Base-by-base conservation (phyloP, 2,888 invertebrate genomes). In the Lampropteryx suffumata region DNA sequence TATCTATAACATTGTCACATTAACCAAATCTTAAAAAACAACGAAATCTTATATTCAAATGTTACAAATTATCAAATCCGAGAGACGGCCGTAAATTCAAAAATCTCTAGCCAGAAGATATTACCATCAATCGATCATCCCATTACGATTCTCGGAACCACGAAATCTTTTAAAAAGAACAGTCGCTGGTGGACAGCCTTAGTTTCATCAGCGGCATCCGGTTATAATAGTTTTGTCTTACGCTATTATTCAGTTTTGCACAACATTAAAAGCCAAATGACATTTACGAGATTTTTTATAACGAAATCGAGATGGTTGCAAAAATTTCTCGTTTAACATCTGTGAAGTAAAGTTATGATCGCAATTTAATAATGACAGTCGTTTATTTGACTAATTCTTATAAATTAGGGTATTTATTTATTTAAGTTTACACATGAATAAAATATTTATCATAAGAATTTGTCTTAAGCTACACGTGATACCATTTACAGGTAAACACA, bases 201-300 rank as follows among this genome's bases (percentile, higher is more conserved):
- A 11, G 12, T 49, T 49, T 46, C 54, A 32, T 49, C 47, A 40
- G 33, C 17, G 14, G 35, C 46, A 58, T 58, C 55, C 55, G 53
- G 55, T 40, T 51, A 36, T 57, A 54, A 54, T 52, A 39, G 46
- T 47, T 47, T 50, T 37, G 56, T 26, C 32, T 55, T 55, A 52
- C 46, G 24, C 35, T 44, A 53, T 48, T 33, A 48, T 32, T 53
- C 48, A 53, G 49, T 52, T 58, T 56, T 50, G 13, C 48, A 30
- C 44, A 40, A 49, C 49, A 37, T 49, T 46, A 3, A 46, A 57
- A 50, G 30, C 28, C n/a, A 33, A 40, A 36, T 52, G 56, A 50
- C 54, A 58, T 52, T 61, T 41, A 61, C 48, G 56, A 56, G 46
- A 32, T 50, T 54, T 58, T 54, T 42, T 42, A 36, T 12, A 48